Conservation (phyloP, 2,113 vertebrate species). For the Paedocypris sp. region DNA sequence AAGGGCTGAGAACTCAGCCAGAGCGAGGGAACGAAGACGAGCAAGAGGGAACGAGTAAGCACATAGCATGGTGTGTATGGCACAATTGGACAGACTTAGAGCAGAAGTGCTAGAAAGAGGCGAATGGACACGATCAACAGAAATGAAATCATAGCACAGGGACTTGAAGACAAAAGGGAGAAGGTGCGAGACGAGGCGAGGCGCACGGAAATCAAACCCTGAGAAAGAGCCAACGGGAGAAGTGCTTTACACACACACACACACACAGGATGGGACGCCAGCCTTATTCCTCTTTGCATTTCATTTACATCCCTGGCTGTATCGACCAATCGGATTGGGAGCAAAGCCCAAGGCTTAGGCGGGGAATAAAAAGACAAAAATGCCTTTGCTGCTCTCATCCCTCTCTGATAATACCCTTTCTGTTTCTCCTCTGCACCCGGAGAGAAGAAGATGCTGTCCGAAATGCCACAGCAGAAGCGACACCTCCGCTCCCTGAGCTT, state of each 20-base stretch:
- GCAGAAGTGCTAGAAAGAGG: not conserved
- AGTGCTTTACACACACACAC: constrained; percentile 36
- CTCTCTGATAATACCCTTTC: constrained; percentile 73
- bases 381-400: constrained; percentile 74
- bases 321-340: constrained; percentile 77
- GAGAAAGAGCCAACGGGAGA: constrained; percentile 51
- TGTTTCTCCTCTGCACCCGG: constrained; percentile 64
- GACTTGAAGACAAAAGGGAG: constrained; percentile 24
- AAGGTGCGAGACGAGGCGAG: constrained; percentile 43
- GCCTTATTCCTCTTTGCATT: constrained; percentile 76
- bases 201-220: constrained; percentile 50
- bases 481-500: constrained; percentile 70
- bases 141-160: not conserved
- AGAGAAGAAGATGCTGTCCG: constrained; percentile 75
- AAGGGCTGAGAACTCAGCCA: constrained; percentile 67
- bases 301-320: constrained; percentile 77
- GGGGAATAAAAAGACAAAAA: constrained; percentile 74
- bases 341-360: constrained; percentile 73
- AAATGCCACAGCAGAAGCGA: constrained; percentile 73
- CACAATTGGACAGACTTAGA: constrained; percentile 15
- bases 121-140: constrained; percentile 4
- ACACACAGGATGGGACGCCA: constrained; percentile 65
- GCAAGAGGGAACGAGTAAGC: constrained; percentile 25
- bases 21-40: constrained; percentile 37
- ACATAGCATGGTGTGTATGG: constrained; percentile 28